phyloP scores from a whole-genome alignment of 2,797 vertebrate genomes.

The Micrastur ruficollis region DNA sequence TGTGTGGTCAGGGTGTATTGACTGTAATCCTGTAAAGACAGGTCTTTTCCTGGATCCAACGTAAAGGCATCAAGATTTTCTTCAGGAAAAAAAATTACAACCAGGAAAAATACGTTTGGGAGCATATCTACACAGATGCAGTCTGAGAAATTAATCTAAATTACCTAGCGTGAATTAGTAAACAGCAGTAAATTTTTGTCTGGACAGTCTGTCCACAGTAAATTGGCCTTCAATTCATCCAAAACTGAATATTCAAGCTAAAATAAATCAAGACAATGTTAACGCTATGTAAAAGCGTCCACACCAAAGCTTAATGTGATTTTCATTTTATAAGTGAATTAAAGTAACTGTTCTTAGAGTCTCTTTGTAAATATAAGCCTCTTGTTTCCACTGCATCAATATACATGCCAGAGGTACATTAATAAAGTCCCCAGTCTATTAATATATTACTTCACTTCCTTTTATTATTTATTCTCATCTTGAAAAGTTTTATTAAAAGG shows the following conservation, averaged over 20 bases:
- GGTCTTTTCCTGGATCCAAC: background rate
- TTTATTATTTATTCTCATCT: background rate
- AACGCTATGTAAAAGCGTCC: background rate
- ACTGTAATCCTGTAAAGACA: background rate
- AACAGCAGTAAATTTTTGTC: background rate
- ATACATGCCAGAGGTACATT: background rate
- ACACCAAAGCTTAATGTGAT: background rate
- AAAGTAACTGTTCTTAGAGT: background rate
- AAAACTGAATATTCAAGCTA: background rate
- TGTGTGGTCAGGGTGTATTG: background rate
- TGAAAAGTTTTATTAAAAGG: background rate
- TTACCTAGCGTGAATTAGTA: background rate
- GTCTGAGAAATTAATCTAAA: background rate
- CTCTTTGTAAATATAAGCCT: background rate
- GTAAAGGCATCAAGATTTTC: background rate
- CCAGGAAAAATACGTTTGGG: background rate
- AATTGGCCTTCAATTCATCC: background rate
- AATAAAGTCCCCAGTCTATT: background rate
- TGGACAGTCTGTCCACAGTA: background rate
- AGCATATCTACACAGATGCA: background rate
- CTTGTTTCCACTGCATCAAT: background rate
- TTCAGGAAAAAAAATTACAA: background rate
- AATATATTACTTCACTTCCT: background rate
- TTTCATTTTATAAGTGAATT: constrained; percentile 11
- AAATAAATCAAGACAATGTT: background rate